Conservation (phyloP, 1,140 invertebrate species). For the Heliothis virescens region DNA sequence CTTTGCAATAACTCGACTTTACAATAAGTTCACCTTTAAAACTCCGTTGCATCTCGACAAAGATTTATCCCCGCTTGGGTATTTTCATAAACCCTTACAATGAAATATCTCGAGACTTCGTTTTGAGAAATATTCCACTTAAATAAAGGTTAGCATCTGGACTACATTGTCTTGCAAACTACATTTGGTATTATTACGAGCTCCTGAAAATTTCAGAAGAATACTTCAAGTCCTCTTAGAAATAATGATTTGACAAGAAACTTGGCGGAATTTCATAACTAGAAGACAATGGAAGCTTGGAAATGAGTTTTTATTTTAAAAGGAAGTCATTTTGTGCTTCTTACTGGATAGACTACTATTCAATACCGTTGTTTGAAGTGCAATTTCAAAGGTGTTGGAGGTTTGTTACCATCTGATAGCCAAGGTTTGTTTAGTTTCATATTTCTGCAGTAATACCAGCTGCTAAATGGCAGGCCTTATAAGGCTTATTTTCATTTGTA, state of each 20-base stretch:
- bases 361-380: no score
- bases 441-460: no score
- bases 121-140: background rate
- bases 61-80: no score
- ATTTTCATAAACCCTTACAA: background rate
- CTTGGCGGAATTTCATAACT: constrained; percentile 1
- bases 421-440: no score
- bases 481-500: no score
- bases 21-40: no score
- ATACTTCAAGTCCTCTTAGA: background rate
- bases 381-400: no score
- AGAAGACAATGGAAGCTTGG: background rate
- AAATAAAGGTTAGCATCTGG: background rate
- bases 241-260: constrained; percentile 21
- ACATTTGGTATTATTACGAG: background rate
- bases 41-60: no score
- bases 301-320: background rate
- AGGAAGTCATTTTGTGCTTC: background rate
- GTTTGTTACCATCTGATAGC: no score
- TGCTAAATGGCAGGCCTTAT: no score
- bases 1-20: no score
- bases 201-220: background rate
- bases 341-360: background rate
- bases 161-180: background rate
- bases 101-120: background rate